Conservation (phyloP, 2,888 invertebrate genomes). For the Sarcophaga carnaria region DNA sequence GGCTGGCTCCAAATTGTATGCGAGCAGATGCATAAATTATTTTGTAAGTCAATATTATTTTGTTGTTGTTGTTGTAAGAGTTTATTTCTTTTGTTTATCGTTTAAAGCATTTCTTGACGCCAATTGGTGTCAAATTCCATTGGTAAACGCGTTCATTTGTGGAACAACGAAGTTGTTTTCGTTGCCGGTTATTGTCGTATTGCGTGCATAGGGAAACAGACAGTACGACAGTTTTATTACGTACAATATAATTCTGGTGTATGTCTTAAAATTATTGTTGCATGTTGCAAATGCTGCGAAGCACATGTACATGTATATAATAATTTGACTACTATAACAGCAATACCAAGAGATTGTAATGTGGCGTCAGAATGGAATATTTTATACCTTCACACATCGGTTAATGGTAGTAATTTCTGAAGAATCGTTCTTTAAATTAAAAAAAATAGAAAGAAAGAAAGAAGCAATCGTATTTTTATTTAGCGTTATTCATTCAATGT, state of each 20-base stretch:
- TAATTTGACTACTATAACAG: not conserved
- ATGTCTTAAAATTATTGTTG: slow-evolving; percentile 59
- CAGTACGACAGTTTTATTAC: slow-evolving; percentile 50
- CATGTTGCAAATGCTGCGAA: slow-evolving; percentile 62
- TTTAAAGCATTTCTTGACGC: slow-evolving; percentile 63
- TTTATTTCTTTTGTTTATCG: slow-evolving; percentile 36
- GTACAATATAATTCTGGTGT: slow-evolving; percentile 37
- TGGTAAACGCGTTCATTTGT: slow-evolving; percentile 44
- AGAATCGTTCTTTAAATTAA: too few species aligned
- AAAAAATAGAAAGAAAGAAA: too few species aligned
- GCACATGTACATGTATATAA: slow-evolving; percentile 48
- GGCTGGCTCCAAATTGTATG: slow-evolving; percentile 25
- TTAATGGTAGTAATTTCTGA: too few species aligned
- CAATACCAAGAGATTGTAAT: not conserved
- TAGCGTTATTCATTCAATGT: not conserved
- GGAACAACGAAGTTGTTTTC: slow-evolving; percentile 14
- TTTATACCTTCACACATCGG: not conserved
- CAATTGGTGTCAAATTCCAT: slow-evolving; percentile 67
- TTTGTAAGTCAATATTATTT: slow-evolving; percentile 33
- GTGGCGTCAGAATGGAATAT: not conserved
- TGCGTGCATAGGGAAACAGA: slow-evolving; percentile 21
- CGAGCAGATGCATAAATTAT: slow-evolving; percentile 40
- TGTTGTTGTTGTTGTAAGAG: not conserved
- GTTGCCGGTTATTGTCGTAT: slow-evolving; percentile 3
- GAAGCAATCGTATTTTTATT: too few species aligned